Base-by-base conservation (phyloP, 2,797 vertebrate species). In the Siniperca undulata region DNA sequence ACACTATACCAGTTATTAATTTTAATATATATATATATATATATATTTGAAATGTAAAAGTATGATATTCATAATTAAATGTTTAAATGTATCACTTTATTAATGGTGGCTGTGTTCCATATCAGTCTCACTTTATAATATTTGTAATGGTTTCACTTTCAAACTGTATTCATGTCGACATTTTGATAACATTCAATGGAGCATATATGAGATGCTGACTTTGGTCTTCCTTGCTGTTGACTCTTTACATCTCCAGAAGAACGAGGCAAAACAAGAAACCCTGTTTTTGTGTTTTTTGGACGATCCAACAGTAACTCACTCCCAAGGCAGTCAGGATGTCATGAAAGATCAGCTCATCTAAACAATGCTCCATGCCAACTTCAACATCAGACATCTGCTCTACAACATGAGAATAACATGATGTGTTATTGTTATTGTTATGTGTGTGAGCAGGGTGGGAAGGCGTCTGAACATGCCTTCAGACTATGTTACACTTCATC, bases 321-420 rank as follows among this genome's bases (percentile, higher is more conserved):
- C 48, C 48, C 64, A 59, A 3, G 48, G 36, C 67, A 27, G 27
- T 55, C 56, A 74, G 76, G 79, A 78, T 75, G 79, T 82, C 77
- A 74, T 74, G 66, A 84, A 70, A 71, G 36, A 65, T 70, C 44
- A 11, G 34, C 56, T 84, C 70, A 56, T 76, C 55, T 68, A 73
- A 83, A 80, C 68, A 70, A 3, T 2, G 0, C 30, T 79, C n/a
- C 16, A 27, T 44, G 80, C 83, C 80, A 81, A 83, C 44, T 30
- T 70, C 84, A 88, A 77, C 81, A 80, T 38, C 42, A 55, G 34
- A 53, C 82, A 80, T 84, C 79, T 84, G 79, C 61, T 71, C 30
- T 17, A 14, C 16, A 20, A 42, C 50, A 34, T 0, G 38, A 64
- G 70, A 69, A 78, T 27, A 80, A 80, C 74, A 83, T 0, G 6